Evolutionary conservation across 2,888 invertebrate species (phyloP), one percentile per base, ranked within the genome.

Genomic region (Macrosoma leucophasiata): DNA sequence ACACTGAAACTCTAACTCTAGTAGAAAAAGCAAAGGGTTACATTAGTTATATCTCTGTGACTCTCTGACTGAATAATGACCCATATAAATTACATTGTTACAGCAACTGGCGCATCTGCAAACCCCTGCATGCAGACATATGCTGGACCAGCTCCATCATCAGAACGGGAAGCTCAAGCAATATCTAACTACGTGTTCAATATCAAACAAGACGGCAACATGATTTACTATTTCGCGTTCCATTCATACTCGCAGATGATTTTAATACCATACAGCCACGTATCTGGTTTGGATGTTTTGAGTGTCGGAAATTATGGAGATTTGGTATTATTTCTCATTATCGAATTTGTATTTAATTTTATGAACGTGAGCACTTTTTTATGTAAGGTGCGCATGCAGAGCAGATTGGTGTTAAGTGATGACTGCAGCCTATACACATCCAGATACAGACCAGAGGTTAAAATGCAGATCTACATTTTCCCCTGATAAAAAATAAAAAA

Each of bases 211-310:
- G 41, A 48, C 9, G 56, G 63, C 11, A 62, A 68, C 24, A 21
- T 77, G 18, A 50, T 77, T 10, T 75, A 84, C 35, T 87, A 87
- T 51, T 59, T 87, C 11, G 78, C 85, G 1, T 74, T 87, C 52
- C 88, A 88, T 56, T 86, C 87, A 2, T 88, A 79, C 51, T 84
- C 86, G 1, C 87, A 87, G 49, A 69, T 75, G 65, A 64, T 84
- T 17, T 47, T 86, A 27, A 58, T 84, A 12, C 84, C 86, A 0
- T 84, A 68, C 55, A 85, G 85, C 26, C 71, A 76, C 35, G 53
- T 55, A 0, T 38, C 51, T 1, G 71, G 67, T 0, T 13, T 23
- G 1, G 53, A 55, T 12, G 70, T 68, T 0, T 31, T 70, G 7
- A 46, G 66, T 43, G 62, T 62, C 0, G 36, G 55, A 2, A 76